A percentile compares a stretch with the other conserved stretches of the same genome.
These are phyloP conservation scores for Halocaridina rubra DNA, from an alignment of 2,888 invertebrate genomes.

Conservation along the genomic window DNA sequence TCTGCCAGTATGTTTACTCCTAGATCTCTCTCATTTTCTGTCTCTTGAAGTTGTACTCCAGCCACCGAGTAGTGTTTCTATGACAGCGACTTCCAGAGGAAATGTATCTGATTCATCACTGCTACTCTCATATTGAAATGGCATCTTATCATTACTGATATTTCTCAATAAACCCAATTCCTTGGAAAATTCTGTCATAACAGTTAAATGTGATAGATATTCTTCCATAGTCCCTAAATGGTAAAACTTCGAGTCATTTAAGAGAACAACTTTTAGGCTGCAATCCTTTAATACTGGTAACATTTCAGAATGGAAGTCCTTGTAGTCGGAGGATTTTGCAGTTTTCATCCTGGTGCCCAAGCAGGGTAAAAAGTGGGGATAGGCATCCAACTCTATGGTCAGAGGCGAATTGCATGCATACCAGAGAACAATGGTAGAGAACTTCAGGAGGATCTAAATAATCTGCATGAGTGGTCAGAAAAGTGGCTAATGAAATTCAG, in stretches of 20 bases:
- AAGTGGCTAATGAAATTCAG: too few relatives aligned
- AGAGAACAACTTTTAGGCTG: slow-evolving; percentile 50
- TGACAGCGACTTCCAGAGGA: neutral
- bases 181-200: slow-evolving; percentile 6
- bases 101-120: neutral
- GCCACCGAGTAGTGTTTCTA: too few relatives aligned
- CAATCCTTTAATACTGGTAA: slow-evolving; percentile 32
- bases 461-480: too few relatives aligned
- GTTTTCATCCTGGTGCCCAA: slow-evolving; percentile 64
- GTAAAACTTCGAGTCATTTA: slow-evolving; percentile 66
- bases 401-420: slow-evolving; percentile 66
- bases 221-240: slow-evolving; percentile 70
- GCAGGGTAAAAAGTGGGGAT: slow-evolving; percentile 70
- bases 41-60: too few relatives aligned
- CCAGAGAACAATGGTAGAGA: slow-evolving; percentile 68
- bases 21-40: too few relatives aligned
- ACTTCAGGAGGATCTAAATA: too few relatives aligned
- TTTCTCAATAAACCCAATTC: slow-evolving; percentile 43
- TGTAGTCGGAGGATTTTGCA: neutral
- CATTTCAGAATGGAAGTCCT: slow-evolving; percentile 36
- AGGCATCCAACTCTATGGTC: slow-evolving; percentile 70
- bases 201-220: slow-evolving; percentile 64
- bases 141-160: slow-evolving; percentile 22
- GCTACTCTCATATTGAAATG: neutral
- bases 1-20: too few relatives aligned